Evolutionary conservation across 1,140 invertebrate species (phyloP).

Genomic region (Orussus abietinus): DNA sequence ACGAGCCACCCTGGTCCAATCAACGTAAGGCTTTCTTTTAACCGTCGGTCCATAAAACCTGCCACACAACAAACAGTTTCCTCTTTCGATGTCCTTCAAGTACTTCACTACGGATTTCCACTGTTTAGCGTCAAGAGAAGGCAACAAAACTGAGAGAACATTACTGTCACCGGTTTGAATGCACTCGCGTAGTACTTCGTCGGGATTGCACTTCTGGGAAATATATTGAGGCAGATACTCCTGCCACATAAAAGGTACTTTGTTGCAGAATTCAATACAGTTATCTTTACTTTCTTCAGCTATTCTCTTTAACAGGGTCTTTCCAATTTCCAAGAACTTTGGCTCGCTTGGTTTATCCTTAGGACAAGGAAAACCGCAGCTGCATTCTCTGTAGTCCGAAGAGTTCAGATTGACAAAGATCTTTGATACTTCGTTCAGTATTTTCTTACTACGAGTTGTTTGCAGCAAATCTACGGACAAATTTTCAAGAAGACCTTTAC

Average conservation of each 20-base stretch:
- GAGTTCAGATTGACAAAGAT: slow-evolving; percentile 39
- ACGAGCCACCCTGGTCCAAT: slow-evolving; percentile 37
- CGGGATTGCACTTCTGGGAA: slow-evolving; percentile 12
- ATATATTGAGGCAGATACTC: slow-evolving; percentile 32
- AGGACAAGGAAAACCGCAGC: slow-evolving; percentile 33
- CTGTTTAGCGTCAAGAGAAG: slow-evolving; percentile 26
- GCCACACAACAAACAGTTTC: slow-evolving; percentile 37
- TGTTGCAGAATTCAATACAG: slow-evolving; percentile 49
- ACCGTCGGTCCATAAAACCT: slow-evolving; percentile 13
- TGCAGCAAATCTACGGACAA: slow-evolving; percentile 25
- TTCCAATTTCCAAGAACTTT: slow-evolving; percentile 37
- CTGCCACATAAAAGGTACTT: slow-evolving; percentile 59
- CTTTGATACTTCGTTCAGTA: slow-evolving; percentile 28
- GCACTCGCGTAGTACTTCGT: slow-evolving; percentile 29
- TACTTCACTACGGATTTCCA: slow-evolving; percentile 30
- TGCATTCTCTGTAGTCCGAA: slow-evolving; percentile 24
- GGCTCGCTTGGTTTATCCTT: slow-evolving; percentile 26
- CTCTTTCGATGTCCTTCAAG: slow-evolving; percentile 28
- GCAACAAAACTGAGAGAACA: slow-evolving; percentile 33
- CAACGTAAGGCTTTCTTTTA: slow-evolving; percentile 21
- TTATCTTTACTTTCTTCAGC: slow-evolving; percentile 14
- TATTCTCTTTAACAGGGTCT: slow-evolving; percentile 31
- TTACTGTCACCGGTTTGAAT: slow-evolving; percentile 38
- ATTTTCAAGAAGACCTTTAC: slow-evolving; percentile 35
- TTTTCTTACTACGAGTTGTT: slow-evolving; percentile 18